Evolutionary conservation across 1,140 invertebrate species (phyloP).

Genomic region (Chionoecetes opilio): DNA sequence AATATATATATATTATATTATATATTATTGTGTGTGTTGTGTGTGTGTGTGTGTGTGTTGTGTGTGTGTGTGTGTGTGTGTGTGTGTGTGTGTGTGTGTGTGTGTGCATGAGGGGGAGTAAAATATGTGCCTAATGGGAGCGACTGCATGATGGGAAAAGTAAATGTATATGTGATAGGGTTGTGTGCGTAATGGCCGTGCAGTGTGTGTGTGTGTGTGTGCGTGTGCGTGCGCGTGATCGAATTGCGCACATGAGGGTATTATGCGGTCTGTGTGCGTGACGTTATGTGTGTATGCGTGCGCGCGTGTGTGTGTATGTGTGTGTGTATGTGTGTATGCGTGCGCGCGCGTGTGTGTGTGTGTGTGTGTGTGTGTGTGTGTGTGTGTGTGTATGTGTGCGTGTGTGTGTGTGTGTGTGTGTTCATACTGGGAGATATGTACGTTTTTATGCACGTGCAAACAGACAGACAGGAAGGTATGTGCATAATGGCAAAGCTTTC

Average conservation of each 20-base stretch:
- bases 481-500: not conserved
- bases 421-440: too few species aligned
- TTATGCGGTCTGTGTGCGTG: too few species aligned
- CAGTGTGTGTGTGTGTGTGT: not conserved
- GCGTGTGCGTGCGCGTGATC: too few species aligned
- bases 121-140: constrained; percentile 2
- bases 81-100: not conserved
- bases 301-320: not conserved
- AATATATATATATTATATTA: too few species aligned
- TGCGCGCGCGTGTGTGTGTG: not conserved
- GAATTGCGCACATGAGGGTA: too few species aligned
- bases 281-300: not conserved
- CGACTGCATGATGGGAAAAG: not conserved
- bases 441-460: not conserved
- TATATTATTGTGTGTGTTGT: constrained; percentile 4
- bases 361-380: constrained; percentile 14
- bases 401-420: constrained; percentile 23
- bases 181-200: not conserved
- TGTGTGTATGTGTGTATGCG: not conserved
- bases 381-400: constrained; percentile 17
- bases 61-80: not conserved
- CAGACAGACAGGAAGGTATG: not conserved
- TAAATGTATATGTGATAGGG: constrained; percentile 4
- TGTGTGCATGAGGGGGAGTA: constrained; percentile 5
- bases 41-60: constrained; percentile 27